Evolutionary conservation across 2,888 invertebrate genomes (phyloP).

Genomic region (Taphrorychus bicolor): DNA sequence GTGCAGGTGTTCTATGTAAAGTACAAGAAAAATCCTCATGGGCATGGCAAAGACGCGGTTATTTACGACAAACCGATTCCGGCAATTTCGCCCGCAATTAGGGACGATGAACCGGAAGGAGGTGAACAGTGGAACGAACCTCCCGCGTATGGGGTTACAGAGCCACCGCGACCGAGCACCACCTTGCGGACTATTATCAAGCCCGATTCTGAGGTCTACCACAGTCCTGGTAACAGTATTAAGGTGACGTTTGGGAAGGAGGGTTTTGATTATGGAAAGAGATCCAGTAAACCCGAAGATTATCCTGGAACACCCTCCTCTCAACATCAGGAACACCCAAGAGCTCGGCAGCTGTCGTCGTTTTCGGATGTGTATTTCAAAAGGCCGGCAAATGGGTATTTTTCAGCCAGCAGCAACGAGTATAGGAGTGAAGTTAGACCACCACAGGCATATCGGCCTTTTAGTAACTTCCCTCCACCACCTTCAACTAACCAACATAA

Average conservation of each 20-base stretch:
- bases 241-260: slow-evolving; percentile 83
- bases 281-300: slow-evolving; percentile 61
- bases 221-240: slow-evolving; percentile 76
- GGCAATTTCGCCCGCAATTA: slow-evolving; percentile 74
- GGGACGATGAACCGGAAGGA: slow-evolving; percentile 58
- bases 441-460: slow-evolving; percentile 65
- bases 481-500: slow-evolving; percentile 37
- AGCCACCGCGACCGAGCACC: slow-evolving; percentile 71
- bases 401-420: slow-evolving; percentile 42
- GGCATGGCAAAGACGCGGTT: slow-evolving; percentile 73
- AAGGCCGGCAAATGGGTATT: slow-evolving; percentile 43
- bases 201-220: slow-evolving; percentile 85
- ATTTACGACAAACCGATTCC: slow-evolving; percentile 83
- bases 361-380: slow-evolving; percentile 49
- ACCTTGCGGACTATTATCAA: slow-evolving; percentile 84
- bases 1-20: slow-evolving; percentile 92
- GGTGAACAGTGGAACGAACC: slow-evolving; percentile 61
- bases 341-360: slow-evolving; percentile 51
- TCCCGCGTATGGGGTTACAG: slow-evolving; percentile 54
- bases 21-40: slow-evolving; percentile 83
- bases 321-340: slow-evolving; percentile 37
- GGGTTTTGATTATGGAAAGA: slow-evolving; percentile 61
- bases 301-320: slow-evolving; percentile 48
- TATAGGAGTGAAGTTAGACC: slow-evolving; percentile 52
- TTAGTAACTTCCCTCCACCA: slow-evolving; percentile 49